These are phyloP conservation scores for Copidosoma floridanum DNA, from an alignment of 1,140 invertebrate genomes.

Conservation along the genomic window DNA sequence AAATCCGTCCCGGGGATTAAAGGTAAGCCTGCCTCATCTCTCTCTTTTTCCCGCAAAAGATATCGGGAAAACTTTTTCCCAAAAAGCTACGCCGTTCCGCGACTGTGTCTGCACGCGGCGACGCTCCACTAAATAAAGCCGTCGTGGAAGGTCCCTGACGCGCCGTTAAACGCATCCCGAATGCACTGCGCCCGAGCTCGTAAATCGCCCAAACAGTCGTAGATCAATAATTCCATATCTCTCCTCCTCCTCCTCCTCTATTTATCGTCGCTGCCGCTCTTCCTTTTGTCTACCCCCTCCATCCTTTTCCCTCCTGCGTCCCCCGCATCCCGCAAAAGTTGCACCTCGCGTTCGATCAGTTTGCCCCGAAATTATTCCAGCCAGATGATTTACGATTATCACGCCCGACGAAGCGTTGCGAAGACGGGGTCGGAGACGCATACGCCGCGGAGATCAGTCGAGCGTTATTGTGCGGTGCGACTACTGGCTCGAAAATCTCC, in stretches of 20 bases:
- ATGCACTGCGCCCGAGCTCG: slow-evolving; percentile 46
- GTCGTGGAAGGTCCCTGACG: slow-evolving; percentile 26
- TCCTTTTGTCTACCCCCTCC: slow-evolving; percentile 29
- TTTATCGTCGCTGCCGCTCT: slow-evolving; percentile 34
- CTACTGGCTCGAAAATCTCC: neutral
- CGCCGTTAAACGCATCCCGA: slow-evolving; percentile 44
- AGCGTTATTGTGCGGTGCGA: slow-evolving; percentile 30
- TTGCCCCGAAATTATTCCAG: slow-evolving; percentile 31
- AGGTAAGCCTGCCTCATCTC: too few relatives aligned
- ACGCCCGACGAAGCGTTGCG: slow-evolving; percentile 31
- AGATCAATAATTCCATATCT: slow-evolving; percentile 49
- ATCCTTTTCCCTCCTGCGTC: slow-evolving; percentile 29
- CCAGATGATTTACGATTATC: slow-evolving; percentile 38
- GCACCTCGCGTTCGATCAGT: slow-evolving; percentile 26
- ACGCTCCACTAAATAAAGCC: slow-evolving; percentile 32
- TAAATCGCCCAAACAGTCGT: slow-evolving; percentile 44
- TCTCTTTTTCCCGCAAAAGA: slow-evolving; percentile 12
- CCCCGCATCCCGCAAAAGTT: slow-evolving; percentile 30
- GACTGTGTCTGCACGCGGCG: neutral
- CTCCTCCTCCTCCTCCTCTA: slow-evolving; percentile 22
- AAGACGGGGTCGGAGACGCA: neutral
- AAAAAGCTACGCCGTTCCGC: slow-evolving; percentile 11
- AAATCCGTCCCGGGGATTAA: slow-evolving; percentile 18
- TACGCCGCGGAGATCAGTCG: slow-evolving; percentile 2
- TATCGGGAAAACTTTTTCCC: slow-evolving; percentile 21